Conservation (phyloP, 2,113 vertebrate genomes). For the Calonectris borealis region DNA sequence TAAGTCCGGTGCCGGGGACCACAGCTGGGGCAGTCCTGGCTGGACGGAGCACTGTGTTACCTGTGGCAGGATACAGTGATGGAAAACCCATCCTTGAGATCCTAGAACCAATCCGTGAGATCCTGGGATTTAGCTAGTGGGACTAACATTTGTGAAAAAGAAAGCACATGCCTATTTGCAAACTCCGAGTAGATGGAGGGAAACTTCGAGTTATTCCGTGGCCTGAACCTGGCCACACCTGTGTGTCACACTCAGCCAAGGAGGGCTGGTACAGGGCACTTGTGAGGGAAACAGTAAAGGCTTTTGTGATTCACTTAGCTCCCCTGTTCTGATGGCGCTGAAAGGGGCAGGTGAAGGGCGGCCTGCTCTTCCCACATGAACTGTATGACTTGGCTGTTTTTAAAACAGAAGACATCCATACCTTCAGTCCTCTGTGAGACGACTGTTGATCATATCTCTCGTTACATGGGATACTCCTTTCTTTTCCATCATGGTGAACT, state of each 20-base stretch:
- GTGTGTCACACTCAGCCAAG: neutral
- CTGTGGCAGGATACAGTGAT: neutral
- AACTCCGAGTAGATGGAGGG: neutral
- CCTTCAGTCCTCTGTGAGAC: neutral
- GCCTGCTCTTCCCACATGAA: neutral
- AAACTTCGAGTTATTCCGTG: neutral
- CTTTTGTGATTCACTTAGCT: neutral
- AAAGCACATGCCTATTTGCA: neutral
- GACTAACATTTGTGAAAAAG: neutral
- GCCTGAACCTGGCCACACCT: no score
- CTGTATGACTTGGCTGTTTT: neutral
- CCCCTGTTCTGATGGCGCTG: neutral
- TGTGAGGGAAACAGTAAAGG: neutral
- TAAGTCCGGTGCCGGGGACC: neutral
- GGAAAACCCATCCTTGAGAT: neutral
- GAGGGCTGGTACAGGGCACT: neutral
- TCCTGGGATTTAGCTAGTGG: neutral
- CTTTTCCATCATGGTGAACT: neutral
- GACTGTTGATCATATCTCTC: neutral
- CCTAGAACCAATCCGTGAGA: neutral
- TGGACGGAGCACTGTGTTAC: neutral
- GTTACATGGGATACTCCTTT: neutral
- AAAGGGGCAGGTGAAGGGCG: neutral
- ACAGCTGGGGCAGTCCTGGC: neutral
- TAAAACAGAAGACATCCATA: neutral